These are phyloP conservation scores for Onychorhynchus coronatus DNA, from an alignment of 2,113 vertebrate species.

Conservation along the genomic window DNA sequence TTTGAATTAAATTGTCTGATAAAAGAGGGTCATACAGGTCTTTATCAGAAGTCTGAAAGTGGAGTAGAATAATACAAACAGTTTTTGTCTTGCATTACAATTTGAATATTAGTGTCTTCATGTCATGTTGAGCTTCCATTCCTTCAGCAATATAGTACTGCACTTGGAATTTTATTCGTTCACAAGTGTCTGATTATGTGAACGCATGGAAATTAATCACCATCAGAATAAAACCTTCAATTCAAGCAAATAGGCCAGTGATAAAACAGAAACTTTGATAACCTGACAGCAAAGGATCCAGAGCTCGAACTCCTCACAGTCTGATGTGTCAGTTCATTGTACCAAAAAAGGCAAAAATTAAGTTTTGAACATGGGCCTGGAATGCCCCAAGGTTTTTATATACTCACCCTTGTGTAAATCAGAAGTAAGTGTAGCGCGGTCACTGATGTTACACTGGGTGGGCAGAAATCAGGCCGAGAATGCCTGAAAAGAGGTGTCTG, in stretches of 20 bases:
- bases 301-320: not conserved
- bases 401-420: not conserved
- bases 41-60: not conserved
- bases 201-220: not conserved
- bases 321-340: not conserved
- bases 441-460: not conserved
- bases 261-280: not conserved
- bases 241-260: not conserved
- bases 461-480: not conserved
- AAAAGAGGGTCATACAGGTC: not conserved
- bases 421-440: not conserved
- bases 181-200: not conserved
- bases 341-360: not conserved
- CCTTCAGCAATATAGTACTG: slow-evolving; percentile 14
- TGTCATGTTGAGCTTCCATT: slow-evolving; percentile 27
- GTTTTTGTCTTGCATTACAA: not conserved
- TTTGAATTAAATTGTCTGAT: not conserved
- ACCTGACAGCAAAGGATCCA: not conserved
- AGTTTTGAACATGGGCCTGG: not conserved
- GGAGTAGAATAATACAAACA: not conserved
- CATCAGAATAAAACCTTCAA: not conserved
- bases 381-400: not conserved
- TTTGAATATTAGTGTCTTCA: slow-evolving; percentile 28
- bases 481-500: not conserved
- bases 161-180: slow-evolving; percentile 34